A percentile compares a stretch with the other conserved stretches of the same genome.
These are phyloP conservation scores for Mormyrus lacerda DNA, from an alignment of 2,113 vertebrate genomes.

Conservation along the genomic window DNA sequence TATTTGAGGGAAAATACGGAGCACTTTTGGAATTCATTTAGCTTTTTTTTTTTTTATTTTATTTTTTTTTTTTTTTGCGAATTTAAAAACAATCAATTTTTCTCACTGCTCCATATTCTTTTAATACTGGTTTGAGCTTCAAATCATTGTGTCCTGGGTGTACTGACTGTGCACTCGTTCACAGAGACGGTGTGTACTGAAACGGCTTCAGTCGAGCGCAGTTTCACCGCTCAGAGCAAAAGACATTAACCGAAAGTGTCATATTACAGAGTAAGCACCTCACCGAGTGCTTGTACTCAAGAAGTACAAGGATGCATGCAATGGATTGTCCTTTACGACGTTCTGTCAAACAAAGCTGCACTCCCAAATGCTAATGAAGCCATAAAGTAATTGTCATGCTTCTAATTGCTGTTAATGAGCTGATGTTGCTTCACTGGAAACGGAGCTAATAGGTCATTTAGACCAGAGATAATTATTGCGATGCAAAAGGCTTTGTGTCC, in stretches of 20 bases:
- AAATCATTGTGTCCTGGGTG: neutral
- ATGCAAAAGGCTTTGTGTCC: neutral
- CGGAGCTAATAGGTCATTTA: slow-evolving; percentile 4
- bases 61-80: neutral
- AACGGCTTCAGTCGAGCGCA: neutral
- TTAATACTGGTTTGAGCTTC: neutral
- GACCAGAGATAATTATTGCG: neutral
- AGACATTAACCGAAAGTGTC: neutral
- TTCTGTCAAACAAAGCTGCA: neutral
- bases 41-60: neutral
- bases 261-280: neutral
- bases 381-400: neutral
- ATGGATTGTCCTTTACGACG: neutral
- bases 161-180: neutral
- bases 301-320: neutral
- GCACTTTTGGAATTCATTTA: neutral
- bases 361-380: neutral
- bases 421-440: neutral
- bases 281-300: neutral
- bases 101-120: neutral
- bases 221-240: neutral
- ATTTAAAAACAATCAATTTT: neutral
- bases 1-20: neutral
- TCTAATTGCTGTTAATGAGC: slow-evolving; percentile 9
- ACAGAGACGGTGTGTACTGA: neutral